These are phyloP conservation scores for Nesoenas mayeri DNA, from an alignment of 2,113 vertebrate species.

Conservation along the genomic window DNA sequence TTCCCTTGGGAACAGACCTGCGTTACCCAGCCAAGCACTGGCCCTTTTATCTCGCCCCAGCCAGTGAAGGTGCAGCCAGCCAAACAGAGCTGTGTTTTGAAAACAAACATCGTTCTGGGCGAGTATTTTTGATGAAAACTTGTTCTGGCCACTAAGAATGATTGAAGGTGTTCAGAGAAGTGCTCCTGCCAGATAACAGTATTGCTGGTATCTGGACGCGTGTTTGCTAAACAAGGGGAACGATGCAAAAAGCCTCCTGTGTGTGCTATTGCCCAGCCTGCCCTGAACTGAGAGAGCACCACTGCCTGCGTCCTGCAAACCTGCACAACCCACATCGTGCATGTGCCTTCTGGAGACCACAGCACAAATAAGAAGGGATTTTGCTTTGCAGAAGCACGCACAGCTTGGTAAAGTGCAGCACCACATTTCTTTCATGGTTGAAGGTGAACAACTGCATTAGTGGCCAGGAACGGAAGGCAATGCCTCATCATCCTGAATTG, in stretches of 20 bases:
- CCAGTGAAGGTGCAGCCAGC: rapidly evolving
- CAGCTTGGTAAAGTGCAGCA: neutral
- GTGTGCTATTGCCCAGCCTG: neutral
- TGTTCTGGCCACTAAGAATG: neutral
- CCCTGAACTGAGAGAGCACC: neutral
- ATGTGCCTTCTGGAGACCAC: neutral
- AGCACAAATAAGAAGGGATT: neutral
- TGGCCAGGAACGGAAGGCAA: neutral
- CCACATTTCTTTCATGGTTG: neutral
- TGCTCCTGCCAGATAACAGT: neutral
- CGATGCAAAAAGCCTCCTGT: neutral
- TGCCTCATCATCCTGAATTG: neutral
- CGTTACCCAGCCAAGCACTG: neutral
- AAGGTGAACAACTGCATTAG: neutral
- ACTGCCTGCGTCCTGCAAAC: neutral
- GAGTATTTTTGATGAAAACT: constrained; percentile 50
- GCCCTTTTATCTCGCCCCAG: neutral
- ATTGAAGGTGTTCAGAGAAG: constrained; percentile 30
- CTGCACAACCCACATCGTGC: neutral
- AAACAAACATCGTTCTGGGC: constrained; percentile 8
- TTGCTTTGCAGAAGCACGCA: neutral
- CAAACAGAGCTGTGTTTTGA: constrained; percentile 25
- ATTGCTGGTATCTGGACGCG: neutral
- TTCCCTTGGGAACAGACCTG: neutral
- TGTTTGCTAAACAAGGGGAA: constrained; percentile 60